These are phyloP conservation scores for Arctocebus calabarensis DNA, from an alignment of 2,797 vertebrate species.

Conservation along the genomic window DNA sequence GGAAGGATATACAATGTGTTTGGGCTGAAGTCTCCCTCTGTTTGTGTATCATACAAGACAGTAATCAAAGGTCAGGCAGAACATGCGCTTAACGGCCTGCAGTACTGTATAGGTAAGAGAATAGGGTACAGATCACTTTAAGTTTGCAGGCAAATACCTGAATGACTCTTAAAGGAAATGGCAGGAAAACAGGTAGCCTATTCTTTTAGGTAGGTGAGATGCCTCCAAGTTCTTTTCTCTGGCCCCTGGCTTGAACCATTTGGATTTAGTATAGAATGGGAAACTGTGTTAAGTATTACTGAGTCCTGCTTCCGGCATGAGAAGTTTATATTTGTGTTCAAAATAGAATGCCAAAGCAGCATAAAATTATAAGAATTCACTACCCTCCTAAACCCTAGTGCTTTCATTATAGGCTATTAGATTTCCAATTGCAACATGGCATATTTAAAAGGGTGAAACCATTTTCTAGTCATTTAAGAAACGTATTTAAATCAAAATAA, in stretches of 20 bases:
- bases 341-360: neutral
- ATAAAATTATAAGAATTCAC: neutral
- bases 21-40: neutral
- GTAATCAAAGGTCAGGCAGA: neutral
- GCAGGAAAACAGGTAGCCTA: neutral
- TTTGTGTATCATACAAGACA: neutral
- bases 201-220: neutral
- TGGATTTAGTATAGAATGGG: no score
- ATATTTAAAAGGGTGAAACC: neutral
- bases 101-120: neutral
- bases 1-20: neutral
- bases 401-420: neutral
- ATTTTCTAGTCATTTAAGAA: neutral
- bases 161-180: neutral
- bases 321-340: neutral
- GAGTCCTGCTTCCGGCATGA: neutral
- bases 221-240: no score
- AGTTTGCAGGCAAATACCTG: neutral
- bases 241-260: no score
- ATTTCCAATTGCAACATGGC: neutral
- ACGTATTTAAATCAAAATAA: neutral
- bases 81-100: neutral
- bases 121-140: neutral
- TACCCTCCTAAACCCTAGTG: neutral
- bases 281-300: no score